Base-by-base conservation (phyloP, 2,797 vertebrate species). In the Alouatta caraya region DNA sequence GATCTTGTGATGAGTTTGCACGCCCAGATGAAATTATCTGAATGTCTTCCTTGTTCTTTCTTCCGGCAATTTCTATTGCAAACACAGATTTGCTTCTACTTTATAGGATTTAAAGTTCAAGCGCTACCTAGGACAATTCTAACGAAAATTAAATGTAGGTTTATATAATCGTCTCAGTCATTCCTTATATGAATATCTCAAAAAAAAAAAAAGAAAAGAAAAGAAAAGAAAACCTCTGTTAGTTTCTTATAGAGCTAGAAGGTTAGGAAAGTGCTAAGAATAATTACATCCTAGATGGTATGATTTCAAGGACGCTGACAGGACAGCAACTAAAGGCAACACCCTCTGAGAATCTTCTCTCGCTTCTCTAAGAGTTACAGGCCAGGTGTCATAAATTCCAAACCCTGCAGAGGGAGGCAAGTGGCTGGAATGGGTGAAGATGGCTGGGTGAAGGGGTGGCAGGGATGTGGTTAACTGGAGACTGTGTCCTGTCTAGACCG, bases 31-130 rank as follows among this genome's bases (percentile, higher is more conserved):
- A 98, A 97, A 96, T 98, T 67, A 97, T 97, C 96, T 98, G 96
- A 95, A 98, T 97, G 76, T 97, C 98, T 98, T 98, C 64, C 86
- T 98, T 97, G 46, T 98, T 98, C 90, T 97, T 98, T 97, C 96
- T 96, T 95, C 61, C 72, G 78, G 92, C 39, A 96, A 93, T 96
- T 98, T 97, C 98, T 95, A 85, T 96, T 97, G 98, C 96, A 96
- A 98, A 86, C 44, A 88, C 88, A 90, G 46, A 94, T 97, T 96
- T 98, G 37, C 81, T 98, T 97, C 96, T 97, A 46, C 97, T 94
- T 97, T 91, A 93, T 87, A 97, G 96, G 89, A 97, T 97, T 98
- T 96, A 92, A 98, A 95, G 93, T 97, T 4, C 30, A 96, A 97
- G 84, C 24, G 3, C 84, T 85, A 96, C 76, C 97, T n/a, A 48